Conservation (phyloP, 2,888 invertebrate genomes). For the Caenorhabditis macrosperma region DNA sequence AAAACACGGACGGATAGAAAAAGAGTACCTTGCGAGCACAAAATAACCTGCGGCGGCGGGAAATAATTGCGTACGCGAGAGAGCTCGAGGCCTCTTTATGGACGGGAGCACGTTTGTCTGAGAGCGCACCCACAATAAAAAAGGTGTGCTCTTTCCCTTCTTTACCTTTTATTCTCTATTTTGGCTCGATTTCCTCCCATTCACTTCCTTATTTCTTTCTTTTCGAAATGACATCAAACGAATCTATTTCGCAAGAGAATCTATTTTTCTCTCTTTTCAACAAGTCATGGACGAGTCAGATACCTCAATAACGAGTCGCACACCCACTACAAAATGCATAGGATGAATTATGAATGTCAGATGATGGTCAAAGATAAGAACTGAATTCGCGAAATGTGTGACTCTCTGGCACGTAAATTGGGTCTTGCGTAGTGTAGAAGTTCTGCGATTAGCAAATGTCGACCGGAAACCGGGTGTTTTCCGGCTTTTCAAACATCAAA, state of each 20-base stretch:
- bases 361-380: neutral
- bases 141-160: slow-evolving; percentile 19
- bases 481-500: neutral
- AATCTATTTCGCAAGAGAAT: neutral
- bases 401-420: neutral
- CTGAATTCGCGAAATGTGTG: neutral
- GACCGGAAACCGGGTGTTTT: slow-evolving; percentile 3
- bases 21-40: slow-evolving; percentile 36
- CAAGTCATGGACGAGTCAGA: neutral
- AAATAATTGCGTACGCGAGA: slow-evolving; percentile 53
- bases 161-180: slow-evolving; percentile 11
- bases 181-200: neutral
- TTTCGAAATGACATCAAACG: slow-evolving; percentile 1
- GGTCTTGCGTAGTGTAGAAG: neutral
- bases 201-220: neutral
- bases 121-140: slow-evolving; percentile 9
- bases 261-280: neutral
- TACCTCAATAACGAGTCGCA: neutral
- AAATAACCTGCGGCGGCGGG: slow-evolving; percentile 33
- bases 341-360: neutral
- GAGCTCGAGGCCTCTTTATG: slow-evolving; percentile 45
- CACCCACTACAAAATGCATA: neutral
- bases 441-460: neutral
- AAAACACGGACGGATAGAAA: slow-evolving; percentile 11
- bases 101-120: slow-evolving; percentile 43